These are phyloP conservation scores for Platygyra sinensis DNA, from an alignment of 64 coral and sea anemone species.

Conservation along the genomic window DNA sequence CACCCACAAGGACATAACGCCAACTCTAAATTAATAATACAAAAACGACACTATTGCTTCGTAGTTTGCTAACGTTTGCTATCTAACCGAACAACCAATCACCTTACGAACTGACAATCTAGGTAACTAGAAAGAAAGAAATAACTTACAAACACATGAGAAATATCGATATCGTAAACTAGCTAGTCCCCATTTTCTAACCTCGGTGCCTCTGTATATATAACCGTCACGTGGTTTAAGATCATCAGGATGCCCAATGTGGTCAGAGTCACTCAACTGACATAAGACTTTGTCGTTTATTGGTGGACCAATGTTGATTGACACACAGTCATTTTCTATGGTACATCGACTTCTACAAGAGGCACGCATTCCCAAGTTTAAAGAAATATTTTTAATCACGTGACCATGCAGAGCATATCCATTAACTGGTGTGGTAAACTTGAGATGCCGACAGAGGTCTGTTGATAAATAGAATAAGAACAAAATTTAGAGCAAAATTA, in stretches of 20 bases:
- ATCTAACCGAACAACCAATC: too few species aligned
- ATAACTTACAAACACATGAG: too few species aligned
- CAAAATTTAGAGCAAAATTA: too few species aligned
- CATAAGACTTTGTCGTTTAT: not conserved
- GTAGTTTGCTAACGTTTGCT: too few species aligned
- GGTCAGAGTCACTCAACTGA: slow-evolving; percentile 10
- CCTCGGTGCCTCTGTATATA: not conserved
- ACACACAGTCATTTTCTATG: not conserved
- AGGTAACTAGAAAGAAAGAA: too few species aligned
- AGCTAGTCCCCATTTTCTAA: too few species aligned
- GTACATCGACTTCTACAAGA: not conserved
- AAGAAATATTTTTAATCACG: not conserved
- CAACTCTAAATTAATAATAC: too few species aligned
- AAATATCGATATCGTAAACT: too few species aligned
- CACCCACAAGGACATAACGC: too few species aligned
- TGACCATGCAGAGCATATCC: not conserved
- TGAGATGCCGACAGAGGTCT: not conserved
- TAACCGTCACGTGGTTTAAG: not conserved
- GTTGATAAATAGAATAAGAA: not conserved
- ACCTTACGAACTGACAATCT: too few species aligned
- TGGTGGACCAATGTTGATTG: not conserved
- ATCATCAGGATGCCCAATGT: not conserved
- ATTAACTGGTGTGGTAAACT: not conserved
- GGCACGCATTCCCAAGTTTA: not conserved
- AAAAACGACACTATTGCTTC: too few species aligned